A percentile compares a stretch with the other conserved stretches of the same genome.
Conservation (phyloP, 2,797 vertebrate genomes). For the Hafferia zeledoni region DNA sequence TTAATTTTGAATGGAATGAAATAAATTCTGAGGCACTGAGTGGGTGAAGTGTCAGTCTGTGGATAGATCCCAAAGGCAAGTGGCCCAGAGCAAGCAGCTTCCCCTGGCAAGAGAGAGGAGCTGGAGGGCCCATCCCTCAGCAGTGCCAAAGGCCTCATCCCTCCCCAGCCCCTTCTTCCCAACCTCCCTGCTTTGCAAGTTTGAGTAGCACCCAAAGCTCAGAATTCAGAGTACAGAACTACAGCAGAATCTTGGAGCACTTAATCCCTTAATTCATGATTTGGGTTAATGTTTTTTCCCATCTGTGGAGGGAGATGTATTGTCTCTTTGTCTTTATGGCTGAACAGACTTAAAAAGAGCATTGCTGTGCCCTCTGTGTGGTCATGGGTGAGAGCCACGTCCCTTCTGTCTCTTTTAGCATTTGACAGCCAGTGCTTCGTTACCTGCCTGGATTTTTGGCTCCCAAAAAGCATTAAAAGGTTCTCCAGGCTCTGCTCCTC, state of each 20-base stretch:
- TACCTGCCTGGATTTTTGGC: not conserved
- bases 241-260: not conserved
- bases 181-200: not conserved
- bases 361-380: not conserved
- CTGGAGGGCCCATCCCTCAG: not conserved
- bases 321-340: not conserved
- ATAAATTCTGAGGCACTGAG: not conserved
- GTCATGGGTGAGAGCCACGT: not conserved
- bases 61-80: accelerated
- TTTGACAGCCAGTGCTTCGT: not conserved
- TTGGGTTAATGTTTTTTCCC: not conserved
- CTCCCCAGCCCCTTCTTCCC: not conserved
- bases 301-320: not conserved
- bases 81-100: not conserved
- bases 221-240: not conserved
- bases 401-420: not conserved
- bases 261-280: not conserved
- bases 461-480: not conserved
- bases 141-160: not conserved
- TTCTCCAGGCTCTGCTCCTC: not conserved
- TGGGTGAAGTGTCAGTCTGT: not conserved
- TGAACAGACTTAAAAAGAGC: not conserved
- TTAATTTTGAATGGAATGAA: not conserved
- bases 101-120: not conserved
- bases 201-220: not conserved